Conservation (phyloP, 2,797 vertebrate species). For the Brachyalestes nurse region DNA sequence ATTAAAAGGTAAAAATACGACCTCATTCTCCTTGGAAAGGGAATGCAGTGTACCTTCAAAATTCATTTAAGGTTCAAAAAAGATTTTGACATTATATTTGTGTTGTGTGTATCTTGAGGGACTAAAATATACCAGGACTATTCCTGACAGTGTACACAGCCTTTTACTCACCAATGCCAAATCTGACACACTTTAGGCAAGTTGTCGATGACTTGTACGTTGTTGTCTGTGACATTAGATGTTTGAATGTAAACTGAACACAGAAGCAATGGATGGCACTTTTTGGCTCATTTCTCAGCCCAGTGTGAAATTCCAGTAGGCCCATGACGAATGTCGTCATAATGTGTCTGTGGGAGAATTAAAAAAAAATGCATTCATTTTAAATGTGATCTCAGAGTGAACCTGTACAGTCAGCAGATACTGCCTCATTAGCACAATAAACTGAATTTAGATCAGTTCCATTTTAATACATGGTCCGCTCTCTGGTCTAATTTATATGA, state of each 20-base stretch:
- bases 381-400: constrained; percentile 24
- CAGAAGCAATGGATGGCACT: constrained; percentile 5
- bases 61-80: too few species aligned
- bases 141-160: background rate
- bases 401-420: constrained; percentile 43
- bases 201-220: background rate
- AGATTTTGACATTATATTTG: too few species aligned
- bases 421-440: constrained; percentile 53
- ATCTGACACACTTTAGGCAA: constrained; percentile 16
- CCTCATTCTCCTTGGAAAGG: too few species aligned
- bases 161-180: constrained; percentile 1
- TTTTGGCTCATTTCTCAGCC: background rate
- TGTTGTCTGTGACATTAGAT: constrained; percentile 3
- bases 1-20: too few species aligned
- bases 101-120: too few species aligned
- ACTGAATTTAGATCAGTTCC: constrained; percentile 29
- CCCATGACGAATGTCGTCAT: background rate
- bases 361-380: background rate
- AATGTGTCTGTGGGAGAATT: background rate
- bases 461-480: constrained; percentile 27
- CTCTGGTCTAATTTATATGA: constrained; percentile 24
- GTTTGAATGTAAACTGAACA: constrained; percentile 5
- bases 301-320: background rate
- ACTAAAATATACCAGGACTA: too few species aligned
- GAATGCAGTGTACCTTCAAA: too few species aligned